Conservation (phyloP, 2,113 vertebrate genomes). For the Ibidorhyncha struthersii region DNA sequence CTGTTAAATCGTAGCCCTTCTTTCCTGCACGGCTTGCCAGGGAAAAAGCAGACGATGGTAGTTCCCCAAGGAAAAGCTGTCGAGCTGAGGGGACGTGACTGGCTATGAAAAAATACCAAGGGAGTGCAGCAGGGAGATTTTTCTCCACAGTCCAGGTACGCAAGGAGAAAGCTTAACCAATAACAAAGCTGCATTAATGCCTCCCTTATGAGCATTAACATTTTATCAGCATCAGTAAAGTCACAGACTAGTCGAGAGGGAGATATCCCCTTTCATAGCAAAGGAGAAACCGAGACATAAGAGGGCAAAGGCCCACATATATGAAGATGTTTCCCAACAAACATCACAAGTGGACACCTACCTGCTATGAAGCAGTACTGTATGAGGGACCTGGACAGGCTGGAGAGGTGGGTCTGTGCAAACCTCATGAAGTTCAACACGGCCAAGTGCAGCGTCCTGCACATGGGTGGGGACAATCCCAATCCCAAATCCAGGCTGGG, state of each 20-base stretch:
- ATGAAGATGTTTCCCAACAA: not conserved
- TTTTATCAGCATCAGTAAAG: not conserved
- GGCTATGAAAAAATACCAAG: not conserved
- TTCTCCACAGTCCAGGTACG: not conserved
- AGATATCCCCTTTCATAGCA: not conserved
- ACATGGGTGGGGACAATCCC: not conserved
- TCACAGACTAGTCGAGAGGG: not conserved
- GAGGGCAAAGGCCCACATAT: accelerated
- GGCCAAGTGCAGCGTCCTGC: not conserved
- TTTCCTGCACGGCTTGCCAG: not conserved
- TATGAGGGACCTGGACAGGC: not conserved
- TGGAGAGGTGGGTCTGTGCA: not conserved
- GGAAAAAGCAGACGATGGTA: not conserved
- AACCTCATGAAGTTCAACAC: not conserved
- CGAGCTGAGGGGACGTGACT: not conserved
- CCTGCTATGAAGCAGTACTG: not conserved
- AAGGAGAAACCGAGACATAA: not conserved
- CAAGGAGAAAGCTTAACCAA: not conserved
- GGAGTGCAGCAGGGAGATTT: not conserved
- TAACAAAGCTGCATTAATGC: not conserved
- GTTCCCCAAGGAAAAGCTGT: not conserved
- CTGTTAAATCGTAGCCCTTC: not conserved
- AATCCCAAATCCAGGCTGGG: not conserved
- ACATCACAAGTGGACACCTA: not conserved
- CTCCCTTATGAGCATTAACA: accelerated